Base-by-base conservation (phyloP, 2,797 vertebrate species). In the Remorina albescens region DNA sequence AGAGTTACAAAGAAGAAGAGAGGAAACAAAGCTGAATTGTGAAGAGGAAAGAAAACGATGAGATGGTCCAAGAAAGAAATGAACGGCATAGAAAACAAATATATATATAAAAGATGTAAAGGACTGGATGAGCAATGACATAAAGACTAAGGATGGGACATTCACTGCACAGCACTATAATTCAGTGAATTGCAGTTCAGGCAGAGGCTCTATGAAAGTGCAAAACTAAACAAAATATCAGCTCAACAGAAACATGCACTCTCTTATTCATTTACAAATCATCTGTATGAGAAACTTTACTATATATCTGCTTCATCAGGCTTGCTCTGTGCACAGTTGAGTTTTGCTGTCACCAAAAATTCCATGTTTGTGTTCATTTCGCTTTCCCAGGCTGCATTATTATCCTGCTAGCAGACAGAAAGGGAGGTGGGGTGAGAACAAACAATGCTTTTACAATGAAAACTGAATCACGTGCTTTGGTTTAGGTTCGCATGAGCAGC, bases 31-130 rank as follows among this genome's bases (percentile, higher is more conserved):
- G 50, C 66, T 37, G 26, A 62, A 32, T 10, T 30, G 30, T 7
- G 23, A 34, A 76, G 47, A 46, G 32, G 26, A 59, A 74, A 32
- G 28, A 71, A 49, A 61, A 18, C 57, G 44, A 74, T 53, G 44
- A 58, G 58, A 72, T 13, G 19, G 12, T 0, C 18, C 6, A 16
- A 41, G 32, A 54, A 58, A 56, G 18, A 66, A 47, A 67, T 25
- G 2, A 37, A 23, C 34, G 23, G 19, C 1, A 21, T 0, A 44
- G 34, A 55, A 23, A 44, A 34, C 30, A 16, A 47, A 28, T 42
- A 18, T 51, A 32, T 41, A 21, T 6, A 53, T 63, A 18, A 53
- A 32, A 1, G 26, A 46, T 55, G 19, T 21, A 42, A 53, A 30
- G 8, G 5, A 49, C 12, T 5, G 53, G n/a, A 58, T 50, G 54